These are phyloP conservation scores for Hucho hucho DNA, from an alignment of 2,113 vertebrate species.

Conservation along the genomic window DNA sequence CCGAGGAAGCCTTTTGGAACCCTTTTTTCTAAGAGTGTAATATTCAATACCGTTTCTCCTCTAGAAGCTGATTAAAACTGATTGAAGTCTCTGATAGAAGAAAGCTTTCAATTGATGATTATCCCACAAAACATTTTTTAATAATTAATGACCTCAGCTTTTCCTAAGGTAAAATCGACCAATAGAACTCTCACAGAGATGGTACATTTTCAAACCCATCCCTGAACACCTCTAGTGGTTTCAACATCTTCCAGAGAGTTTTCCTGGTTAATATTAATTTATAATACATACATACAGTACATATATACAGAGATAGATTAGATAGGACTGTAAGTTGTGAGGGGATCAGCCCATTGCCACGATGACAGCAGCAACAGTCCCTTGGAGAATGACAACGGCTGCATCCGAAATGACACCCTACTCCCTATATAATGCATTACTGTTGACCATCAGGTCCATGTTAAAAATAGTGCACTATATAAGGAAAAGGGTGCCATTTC, in stretches of 20 bases:
- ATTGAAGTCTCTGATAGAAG: not conserved
- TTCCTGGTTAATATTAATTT: constrained; percentile 25
- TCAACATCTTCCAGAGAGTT: constrained; percentile 18
- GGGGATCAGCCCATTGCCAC: constrained; percentile 24
- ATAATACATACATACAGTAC: constrained; percentile 58
- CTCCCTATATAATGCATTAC: too few species aligned
- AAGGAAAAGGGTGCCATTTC: too few species aligned
- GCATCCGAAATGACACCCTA: too few species aligned
- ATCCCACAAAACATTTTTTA: not conserved
- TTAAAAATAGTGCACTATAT: too few species aligned
- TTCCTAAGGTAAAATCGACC: not conserved
- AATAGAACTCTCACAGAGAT: constrained; percentile 13
- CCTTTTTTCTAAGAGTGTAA: not conserved
- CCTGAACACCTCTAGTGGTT: constrained; percentile 23
- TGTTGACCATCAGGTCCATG: too few species aligned
- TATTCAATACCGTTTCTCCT: constrained; percentile 10
- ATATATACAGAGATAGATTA: constrained; percentile 53
- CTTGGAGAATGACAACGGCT: constrained; percentile 14
- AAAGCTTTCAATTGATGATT: not conserved
- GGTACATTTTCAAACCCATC: not conserved
- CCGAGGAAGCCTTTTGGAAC: too few species aligned
- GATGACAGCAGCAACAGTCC: constrained; percentile 39
- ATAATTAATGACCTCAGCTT: constrained; percentile 5
- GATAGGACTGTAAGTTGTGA: constrained; percentile 16
- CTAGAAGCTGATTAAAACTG: constrained; percentile 1